These are phyloP conservation scores for Urosaurus nigricauda DNA, from an alignment of 2,797 vertebrate species.

Conservation along the genomic window DNA sequence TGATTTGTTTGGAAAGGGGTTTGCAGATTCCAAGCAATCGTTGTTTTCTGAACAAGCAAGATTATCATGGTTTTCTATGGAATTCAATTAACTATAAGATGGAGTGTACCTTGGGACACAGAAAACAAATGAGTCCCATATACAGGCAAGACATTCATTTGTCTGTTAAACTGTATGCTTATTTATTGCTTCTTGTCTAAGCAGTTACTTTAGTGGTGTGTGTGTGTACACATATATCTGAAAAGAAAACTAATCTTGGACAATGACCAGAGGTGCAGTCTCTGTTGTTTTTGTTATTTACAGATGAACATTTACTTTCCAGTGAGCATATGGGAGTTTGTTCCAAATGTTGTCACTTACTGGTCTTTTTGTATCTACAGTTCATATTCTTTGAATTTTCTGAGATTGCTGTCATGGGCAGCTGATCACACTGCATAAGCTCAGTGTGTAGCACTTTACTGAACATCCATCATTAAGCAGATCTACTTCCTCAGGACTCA, in stretches of 20 bases:
- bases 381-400: constrained; percentile 7
- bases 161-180: constrained; percentile 17
- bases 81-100: constrained; percentile 54
- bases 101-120: constrained; percentile 39
- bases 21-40: constrained; percentile 42
- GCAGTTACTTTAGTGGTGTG: constrained; percentile 39
- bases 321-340: constrained; percentile 22
- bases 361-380: constrained; percentile 35
- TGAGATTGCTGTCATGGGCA: not conserved
- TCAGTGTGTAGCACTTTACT: not conserved
- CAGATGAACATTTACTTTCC: constrained; percentile 39
- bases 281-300: constrained; percentile 39
- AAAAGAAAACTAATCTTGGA: constrained; percentile 30
- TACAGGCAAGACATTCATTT: constrained; percentile 25
- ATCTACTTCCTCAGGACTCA: not conserved
- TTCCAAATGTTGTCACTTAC: constrained; percentile 16
- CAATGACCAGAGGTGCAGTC: constrained; percentile 3
- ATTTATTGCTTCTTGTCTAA: not conserved
- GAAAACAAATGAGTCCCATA: constrained; percentile 33
- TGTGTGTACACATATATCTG: not conserved
- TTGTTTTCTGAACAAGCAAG: constrained; percentile 48
- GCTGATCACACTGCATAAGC: not conserved
- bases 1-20: not conserved
- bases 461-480: not conserved
- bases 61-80: constrained; percentile 48